Percentiles rank a stretch among this genome's conserved stretches.
These are phyloP conservation scores for Eupeodes corollae DNA, from an alignment of 1,140 invertebrate species.

Conservation along the genomic window DNA sequence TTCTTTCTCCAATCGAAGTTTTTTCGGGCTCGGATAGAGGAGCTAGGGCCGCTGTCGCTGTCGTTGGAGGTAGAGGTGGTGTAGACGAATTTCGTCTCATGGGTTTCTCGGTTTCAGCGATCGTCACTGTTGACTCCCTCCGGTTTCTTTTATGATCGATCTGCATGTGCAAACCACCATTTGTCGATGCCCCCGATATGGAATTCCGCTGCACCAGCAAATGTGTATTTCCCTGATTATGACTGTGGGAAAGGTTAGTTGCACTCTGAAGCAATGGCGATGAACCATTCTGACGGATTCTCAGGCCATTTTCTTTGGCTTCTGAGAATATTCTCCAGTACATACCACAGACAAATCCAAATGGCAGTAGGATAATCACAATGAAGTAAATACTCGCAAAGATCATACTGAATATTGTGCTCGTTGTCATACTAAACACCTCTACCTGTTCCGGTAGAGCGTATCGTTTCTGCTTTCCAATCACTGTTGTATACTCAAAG, in stretches of 20 bases:
- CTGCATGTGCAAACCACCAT: conserved; percentile 27
- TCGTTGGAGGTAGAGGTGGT: neutral
- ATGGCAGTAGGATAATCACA: conserved; percentile 53
- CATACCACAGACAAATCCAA: conserved; percentile 54
- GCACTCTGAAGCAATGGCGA: conserved; percentile 41
- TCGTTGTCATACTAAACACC: neutral
- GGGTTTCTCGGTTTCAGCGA: conserved; percentile 5
- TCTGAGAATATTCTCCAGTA: conserved; percentile 61
- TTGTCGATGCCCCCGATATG: conserved; percentile 26
- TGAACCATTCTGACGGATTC: conserved; percentile 53
- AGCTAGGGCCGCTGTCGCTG: conserved; percentile 4
- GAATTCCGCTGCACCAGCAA: conserved; percentile 24
- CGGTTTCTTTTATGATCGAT: conserved; percentile 16
- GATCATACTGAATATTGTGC: conserved; percentile 24
- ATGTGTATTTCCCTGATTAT: conserved; percentile 8
- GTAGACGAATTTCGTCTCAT: neutral
- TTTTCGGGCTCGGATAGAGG: conserved; percentile 12
- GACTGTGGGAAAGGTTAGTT: conserved; percentile 22
- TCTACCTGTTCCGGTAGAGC: conserved; percentile 8
- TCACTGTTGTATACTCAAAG: conserved; percentile 21
- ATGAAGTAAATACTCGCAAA: conserved; percentile 41
- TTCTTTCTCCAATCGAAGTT: conserved; percentile 13
- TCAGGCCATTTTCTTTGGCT: conserved; percentile 54
- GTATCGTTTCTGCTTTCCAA: conserved; percentile 14
- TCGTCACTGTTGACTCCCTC: no score